phyloP scores from a whole-genome alignment of 2,797 vertebrate species.

The Siniperca scherzeri region DNA sequence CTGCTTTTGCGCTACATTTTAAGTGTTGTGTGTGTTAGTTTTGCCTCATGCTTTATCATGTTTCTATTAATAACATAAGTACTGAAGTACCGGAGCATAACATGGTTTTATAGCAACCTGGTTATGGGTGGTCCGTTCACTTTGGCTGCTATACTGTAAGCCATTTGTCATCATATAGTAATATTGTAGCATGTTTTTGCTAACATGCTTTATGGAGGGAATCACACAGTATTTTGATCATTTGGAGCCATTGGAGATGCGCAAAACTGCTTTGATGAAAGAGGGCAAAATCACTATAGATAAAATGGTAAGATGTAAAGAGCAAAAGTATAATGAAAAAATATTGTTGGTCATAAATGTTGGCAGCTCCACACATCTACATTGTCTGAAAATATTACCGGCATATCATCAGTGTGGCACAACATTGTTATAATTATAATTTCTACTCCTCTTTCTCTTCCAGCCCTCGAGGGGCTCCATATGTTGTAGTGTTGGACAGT shows the following conservation, averaged over 20 bases:
- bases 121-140: background rate
- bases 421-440: constrained; percentile 74
- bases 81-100: background rate
- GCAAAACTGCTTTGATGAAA: constrained; percentile 3
- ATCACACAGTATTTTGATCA: constrained; percentile 10
- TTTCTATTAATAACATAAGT: background rate
- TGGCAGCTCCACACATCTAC: constrained; percentile 31
- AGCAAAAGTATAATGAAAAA: constrained; percentile 34
- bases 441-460: constrained; percentile 56
- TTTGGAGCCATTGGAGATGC: background rate
- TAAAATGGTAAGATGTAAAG: constrained; percentile 28
- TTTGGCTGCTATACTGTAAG: background rate
- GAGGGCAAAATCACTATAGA: constrained; percentile 1
- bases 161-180: constrained; percentile 12
- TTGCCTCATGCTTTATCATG: background rate
- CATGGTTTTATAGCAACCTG: background rate
- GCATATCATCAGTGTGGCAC: constrained; percentile 52
- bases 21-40: background rate
- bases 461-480: constrained; percentile 70
- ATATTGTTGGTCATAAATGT: constrained; percentile 35
- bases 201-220: constrained; percentile 6
- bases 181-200: constrained; percentile 7
- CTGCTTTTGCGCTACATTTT: background rate
- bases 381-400: constrained; percentile 57
- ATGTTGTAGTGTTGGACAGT: constrained; percentile 68